Evolutionary conservation across 2,888 invertebrate genomes (phyloP).

Genomic region (Drosophila pseudotakahashii): DNA sequence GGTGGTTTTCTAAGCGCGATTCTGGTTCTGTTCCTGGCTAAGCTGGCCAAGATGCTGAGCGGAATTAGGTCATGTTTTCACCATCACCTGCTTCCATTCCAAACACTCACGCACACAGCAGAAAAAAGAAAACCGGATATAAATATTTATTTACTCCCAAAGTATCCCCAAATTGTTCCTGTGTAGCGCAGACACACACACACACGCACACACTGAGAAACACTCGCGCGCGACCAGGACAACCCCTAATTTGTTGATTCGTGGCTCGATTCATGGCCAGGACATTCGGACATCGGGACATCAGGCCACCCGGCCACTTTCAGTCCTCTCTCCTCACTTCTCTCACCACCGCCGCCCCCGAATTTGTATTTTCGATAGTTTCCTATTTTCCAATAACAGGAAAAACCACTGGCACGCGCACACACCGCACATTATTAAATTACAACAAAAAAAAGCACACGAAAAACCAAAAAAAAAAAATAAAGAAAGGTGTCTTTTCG

Average conservation of each 20-base stretch:
- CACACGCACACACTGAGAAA: slow-evolving; percentile 12
- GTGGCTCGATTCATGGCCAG: slow-evolving; percentile 33
- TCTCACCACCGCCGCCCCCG: not conserved
- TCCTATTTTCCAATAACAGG: slow-evolving; percentile 41
- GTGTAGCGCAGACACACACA: slow-evolving; percentile 11
- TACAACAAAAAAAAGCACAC: slow-evolving; percentile 3
- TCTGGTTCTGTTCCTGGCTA: slow-evolving; percentile 51
- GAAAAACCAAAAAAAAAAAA: slow-evolving; percentile 4
- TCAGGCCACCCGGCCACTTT: slow-evolving; percentile 24
- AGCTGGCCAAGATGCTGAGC: slow-evolving; percentile 26
- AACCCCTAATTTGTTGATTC: slow-evolving; percentile 36
- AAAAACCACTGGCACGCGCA: slow-evolving; percentile 32
- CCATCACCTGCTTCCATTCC: slow-evolving; percentile 41
- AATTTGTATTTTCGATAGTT: slow-evolving; percentile 14
- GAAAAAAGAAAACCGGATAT: not conserved
- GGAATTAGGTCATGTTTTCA: slow-evolving; percentile 63
- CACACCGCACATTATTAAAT: slow-evolving; percentile 17
- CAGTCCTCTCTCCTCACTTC: slow-evolving; percentile 1
- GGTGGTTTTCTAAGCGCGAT: slow-evolving; percentile 18
- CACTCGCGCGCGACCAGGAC: slow-evolving; percentile 16
- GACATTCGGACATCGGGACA: slow-evolving; percentile 30
- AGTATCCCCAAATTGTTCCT: not conserved
- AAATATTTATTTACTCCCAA: not conserved
- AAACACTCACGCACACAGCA: not conserved
- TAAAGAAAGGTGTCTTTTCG: slow-evolving; percentile 7